Base-by-base conservation (phyloP, 2,888 invertebrate genomes). In the Drosophila pseudotalamancana region DNA sequence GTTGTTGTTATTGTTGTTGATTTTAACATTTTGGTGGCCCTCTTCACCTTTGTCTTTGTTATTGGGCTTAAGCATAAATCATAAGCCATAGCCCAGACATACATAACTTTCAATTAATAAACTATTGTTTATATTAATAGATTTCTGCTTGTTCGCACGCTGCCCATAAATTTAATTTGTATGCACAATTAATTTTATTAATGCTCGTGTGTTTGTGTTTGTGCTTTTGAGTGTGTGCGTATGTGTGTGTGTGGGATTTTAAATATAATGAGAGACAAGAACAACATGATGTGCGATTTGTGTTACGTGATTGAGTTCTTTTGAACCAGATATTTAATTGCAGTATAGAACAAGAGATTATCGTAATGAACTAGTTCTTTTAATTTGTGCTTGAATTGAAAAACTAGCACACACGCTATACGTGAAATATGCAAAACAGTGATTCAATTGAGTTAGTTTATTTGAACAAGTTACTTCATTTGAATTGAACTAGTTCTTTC, bases 121-220 rank as follows among this genome's bases (percentile, higher is more conserved):
- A 80, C 81, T 80, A 81, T 81, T 81, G 81, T 87, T 83, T 63
- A 65, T 67, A 77, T 87, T 80, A 81, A 87, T 86, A 83, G 76
- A 83, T 72, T 79, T 72, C 46, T 46, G 25, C 5, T 25, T 50
- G 14, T 57, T 61, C 54, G 23, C 46, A 46, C 50, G 71, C 51
- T 39, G 59, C 45, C 53, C 61, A 57, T 70, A 51, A 53, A 73
- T 65, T 62, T 54, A 61, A 70, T 78, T 84, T 85, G 76, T 80
- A 87, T 80, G 72, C 71, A 59, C 81, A 83, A 87, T 83, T 83
- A 73, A 86, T 83, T 73, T 65, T 32, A 49, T 21, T 25, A 34
- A 61, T 9, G 42, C 34, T 12, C 12, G 23, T 19, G 14, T 25
- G 2, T 25, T 25, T 1, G 6, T 25, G 25, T 3, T 25, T 6